Conservation (phyloP, 2,888 invertebrate genomes). For the Ernsta delagoae region DNA sequence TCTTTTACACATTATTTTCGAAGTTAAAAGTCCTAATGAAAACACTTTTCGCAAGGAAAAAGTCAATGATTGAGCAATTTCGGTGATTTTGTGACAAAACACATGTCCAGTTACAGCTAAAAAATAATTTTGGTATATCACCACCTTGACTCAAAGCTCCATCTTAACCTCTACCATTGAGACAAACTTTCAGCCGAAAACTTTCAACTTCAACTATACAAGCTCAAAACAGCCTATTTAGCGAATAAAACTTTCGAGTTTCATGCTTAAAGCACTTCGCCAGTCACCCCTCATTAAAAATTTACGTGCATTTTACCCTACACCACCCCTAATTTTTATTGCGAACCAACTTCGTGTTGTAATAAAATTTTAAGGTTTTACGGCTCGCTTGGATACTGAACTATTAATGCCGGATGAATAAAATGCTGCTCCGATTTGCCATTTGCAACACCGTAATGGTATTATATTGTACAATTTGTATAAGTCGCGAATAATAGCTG, state of each 20-base stretch:
- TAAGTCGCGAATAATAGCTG: too few species aligned
- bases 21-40: too few species aligned
- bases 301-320: conserved; percentile 45
- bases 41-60: too few species aligned
- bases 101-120: too few species aligned
- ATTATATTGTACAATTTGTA: too few species aligned
- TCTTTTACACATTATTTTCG: too few species aligned
- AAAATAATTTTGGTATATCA: background rate
- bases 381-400: conserved; percentile 40
- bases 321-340: conserved; percentile 39
- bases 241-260: conserved; percentile 31
- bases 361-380: conserved; percentile 45
- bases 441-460: background rate
- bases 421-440: background rate
- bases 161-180: background rate
- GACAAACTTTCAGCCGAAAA: conserved; percentile 8
- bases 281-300: conserved; percentile 42
- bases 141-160: background rate
- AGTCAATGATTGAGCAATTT: too few species aligned
- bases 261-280: conserved; percentile 19
- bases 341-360: conserved; percentile 35
- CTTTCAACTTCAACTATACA: background rate
- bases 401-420: conserved; percentile 34
- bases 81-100: too few species aligned
- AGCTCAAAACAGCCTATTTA: conserved; percentile 18